Conservation (phyloP, 2,888 invertebrate genomes). For the Pardosa pseudoannulata region DNA sequence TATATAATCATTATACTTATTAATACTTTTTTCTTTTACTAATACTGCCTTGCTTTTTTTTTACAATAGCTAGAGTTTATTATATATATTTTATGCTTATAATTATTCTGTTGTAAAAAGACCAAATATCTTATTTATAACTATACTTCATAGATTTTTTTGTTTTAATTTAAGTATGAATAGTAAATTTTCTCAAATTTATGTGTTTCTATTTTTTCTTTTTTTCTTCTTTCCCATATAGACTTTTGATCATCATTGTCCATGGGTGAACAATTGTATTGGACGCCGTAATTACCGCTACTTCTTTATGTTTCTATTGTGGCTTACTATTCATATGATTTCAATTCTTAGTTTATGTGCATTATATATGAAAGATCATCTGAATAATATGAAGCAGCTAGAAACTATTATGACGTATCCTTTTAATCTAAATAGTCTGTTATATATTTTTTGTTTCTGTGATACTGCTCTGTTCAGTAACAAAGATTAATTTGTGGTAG, state of each 20-base stretch:
- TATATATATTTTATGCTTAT: no score
- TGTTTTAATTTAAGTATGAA: no score
- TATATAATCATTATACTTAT: no score
- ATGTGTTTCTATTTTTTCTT: no score
- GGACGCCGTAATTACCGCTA: conserved; percentile 97
- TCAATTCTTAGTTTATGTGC: conserved; percentile 96
- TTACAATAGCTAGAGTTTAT: no score
- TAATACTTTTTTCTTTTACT: no score
- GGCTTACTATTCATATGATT: conserved; percentile 97
- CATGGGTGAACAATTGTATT: conserved; percentile 98
- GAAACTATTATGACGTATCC: conserved; percentile 83
- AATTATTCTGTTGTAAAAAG: no score
- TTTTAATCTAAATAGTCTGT: conserved; percentile 52
- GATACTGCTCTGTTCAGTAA: no score
- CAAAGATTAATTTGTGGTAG: no score
- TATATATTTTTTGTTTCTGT: no score
- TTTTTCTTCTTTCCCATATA: conserved; percentile 80
- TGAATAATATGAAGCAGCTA: conserved; percentile 87
- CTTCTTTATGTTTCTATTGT: conserved; percentile 99
- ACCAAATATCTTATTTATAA: not conserved
- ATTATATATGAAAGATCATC: conserved; percentile 91
- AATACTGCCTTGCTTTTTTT: no score
- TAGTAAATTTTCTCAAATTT: no score
- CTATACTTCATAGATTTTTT: conserved; percentile 74
- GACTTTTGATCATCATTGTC: conserved; percentile 99